Evolutionary conservation across 2,113 vertebrate species (phyloP).

Genomic region (Engystomops pustulosus): DNA sequence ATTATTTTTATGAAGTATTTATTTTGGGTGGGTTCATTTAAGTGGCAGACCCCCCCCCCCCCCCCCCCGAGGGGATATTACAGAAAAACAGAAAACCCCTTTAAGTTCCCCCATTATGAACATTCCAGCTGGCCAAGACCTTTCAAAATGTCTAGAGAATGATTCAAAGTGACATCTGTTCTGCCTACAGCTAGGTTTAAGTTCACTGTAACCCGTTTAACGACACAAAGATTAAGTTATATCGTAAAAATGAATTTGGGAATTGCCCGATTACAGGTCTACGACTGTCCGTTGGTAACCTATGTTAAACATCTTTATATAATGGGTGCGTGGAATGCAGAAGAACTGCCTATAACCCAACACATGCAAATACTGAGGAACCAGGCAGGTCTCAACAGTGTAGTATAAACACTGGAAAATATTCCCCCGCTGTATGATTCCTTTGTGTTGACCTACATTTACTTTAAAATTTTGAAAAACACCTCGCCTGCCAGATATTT

Average conservation of each 20-base stretch:
- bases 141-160: neutral
- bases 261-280: constrained; percentile 57
- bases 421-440: constrained; percentile 69
- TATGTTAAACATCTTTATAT: constrained; percentile 71
- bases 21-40: no score
- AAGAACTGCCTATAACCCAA: constrained; percentile 67
- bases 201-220: neutral
- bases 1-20: no score
- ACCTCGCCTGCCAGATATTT: constrained; percentile 64
- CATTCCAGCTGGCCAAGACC: neutral
- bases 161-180: neutral
- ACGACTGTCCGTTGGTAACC: constrained; percentile 68
- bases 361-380: constrained; percentile 72
- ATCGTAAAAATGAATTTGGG: neutral
- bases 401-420: constrained; percentile 74
- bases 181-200: neutral
- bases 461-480: constrained; percentile 68
- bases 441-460: constrained; percentile 71
- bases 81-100: no score
- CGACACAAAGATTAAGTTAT: no score
- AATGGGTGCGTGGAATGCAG: constrained; percentile 72
- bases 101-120: no score
- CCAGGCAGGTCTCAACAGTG: constrained; percentile 74
- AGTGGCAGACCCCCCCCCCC: no score
- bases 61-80: no score